These are phyloP conservation scores for Drosophila gunungcola DNA, from an alignment of 1,140 invertebrate species.

Conservation along the genomic window DNA sequence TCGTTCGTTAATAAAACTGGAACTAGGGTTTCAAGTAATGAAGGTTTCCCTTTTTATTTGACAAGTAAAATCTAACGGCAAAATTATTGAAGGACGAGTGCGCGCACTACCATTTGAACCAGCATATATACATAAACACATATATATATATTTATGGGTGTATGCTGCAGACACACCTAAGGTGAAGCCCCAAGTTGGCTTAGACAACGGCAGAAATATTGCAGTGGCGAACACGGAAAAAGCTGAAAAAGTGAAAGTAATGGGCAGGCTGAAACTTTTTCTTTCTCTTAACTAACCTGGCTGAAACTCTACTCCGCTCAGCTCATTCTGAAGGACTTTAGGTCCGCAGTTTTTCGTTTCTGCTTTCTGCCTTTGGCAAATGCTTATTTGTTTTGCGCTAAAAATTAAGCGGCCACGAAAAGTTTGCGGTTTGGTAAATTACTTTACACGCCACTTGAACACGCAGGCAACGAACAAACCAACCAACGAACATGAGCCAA, in stretches of 20 bases:
- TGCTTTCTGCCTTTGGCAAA: conserved; percentile 46
- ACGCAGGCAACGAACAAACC: conserved; percentile 64
- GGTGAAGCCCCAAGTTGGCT: conserved; percentile 36
- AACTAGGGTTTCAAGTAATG: not conserved
- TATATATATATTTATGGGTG: not conserved
- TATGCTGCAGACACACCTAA: conserved; percentile 42
- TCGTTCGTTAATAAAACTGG: not conserved
- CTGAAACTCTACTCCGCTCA: conserved; percentile 63
- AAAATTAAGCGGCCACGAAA: conserved; percentile 72
- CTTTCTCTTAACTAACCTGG: conserved; percentile 63
- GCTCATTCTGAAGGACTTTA: conserved; percentile 70
- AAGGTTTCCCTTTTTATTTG: not conserved
- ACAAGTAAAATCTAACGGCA: conserved; percentile 17
- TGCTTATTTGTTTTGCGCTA: conserved; percentile 79
- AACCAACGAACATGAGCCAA: conserved; percentile 18
- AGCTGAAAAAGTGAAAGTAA: conserved; percentile 70
- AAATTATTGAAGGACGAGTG: conserved; percentile 56
- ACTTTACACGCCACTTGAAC: conserved; percentile 80
- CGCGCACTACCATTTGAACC: conserved; percentile 29
- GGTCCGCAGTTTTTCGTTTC: conserved; percentile 41
- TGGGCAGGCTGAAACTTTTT: conserved; percentile 58
- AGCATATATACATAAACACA: not conserved
- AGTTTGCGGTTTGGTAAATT: conserved; percentile 63
- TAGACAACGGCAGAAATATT: conserved; percentile 42
- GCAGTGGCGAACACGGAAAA: conserved; percentile 17